Conservation (phyloP, 2,113 vertebrate genomes). For the Calonectris borealis region DNA sequence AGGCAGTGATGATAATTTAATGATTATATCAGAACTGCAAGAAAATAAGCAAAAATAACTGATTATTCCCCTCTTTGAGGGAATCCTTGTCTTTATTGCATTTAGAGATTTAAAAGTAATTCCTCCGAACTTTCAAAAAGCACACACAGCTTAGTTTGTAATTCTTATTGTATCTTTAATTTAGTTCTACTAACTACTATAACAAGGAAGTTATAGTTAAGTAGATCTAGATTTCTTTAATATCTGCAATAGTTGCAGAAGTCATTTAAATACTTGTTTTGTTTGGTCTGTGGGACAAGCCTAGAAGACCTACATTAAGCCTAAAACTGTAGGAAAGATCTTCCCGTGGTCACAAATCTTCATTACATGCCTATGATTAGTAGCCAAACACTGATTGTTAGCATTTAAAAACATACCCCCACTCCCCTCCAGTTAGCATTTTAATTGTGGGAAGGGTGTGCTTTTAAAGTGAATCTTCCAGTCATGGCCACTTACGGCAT, state of each 20-base stretch:
- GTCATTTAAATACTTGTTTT: background rate
- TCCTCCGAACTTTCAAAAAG: background rate
- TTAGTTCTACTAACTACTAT: background rate
- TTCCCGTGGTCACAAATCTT: background rate
- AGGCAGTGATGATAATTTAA: background rate
- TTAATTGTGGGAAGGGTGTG: background rate
- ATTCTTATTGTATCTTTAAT: background rate
- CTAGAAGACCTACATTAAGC: background rate
- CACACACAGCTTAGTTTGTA: background rate
- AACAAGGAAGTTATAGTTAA: background rate
- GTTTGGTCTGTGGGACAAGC: fast-evolving
- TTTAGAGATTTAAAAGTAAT: background rate
- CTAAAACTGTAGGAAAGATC: background rate
- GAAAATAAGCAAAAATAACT: background rate
- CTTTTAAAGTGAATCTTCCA: background rate
- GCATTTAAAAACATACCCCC: background rate
- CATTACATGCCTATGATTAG: background rate
- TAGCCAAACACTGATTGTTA: background rate
- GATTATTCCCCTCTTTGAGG: background rate
- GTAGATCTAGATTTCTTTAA: background rate
- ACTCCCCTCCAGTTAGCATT: background rate
- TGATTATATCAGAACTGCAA: background rate
- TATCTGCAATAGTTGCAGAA: background rate
- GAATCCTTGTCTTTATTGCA: background rate
- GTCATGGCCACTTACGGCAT: background rate